A percentile compares a stretch with the other conserved stretches of the same genome.
These are phyloP conservation scores for Myanophis thanlyinensis DNA, from an alignment of 2,113 vertebrate species.

Conservation along the genomic window DNA sequence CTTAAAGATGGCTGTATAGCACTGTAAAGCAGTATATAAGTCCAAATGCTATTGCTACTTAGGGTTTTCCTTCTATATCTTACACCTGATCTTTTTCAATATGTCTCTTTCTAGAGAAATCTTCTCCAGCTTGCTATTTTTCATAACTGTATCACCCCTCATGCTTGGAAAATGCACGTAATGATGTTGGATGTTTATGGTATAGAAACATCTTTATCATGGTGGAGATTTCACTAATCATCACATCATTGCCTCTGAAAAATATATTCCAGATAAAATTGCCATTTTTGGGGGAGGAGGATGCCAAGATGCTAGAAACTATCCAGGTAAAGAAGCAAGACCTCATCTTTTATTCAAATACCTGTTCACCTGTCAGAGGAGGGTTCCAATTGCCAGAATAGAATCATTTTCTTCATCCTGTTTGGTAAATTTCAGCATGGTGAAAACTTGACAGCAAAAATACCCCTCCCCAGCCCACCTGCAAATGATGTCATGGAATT, in stretches of 20 bases:
- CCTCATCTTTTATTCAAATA: slow-evolving; percentile 28
- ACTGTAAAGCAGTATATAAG: no score
- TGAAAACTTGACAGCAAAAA: slow-evolving; percentile 38
- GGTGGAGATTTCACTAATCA: neutral
- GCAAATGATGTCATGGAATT: slow-evolving; percentile 72
- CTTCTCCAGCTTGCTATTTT: neutral
- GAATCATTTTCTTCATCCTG: neutral
- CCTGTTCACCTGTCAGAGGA: slow-evolving; percentile 10
- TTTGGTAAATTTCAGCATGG: slow-evolving; percentile 16
- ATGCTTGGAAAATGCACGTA: neutral
- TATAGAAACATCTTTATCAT: neutral
- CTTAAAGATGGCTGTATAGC: no score
- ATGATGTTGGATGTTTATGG: neutral
- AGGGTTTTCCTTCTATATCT: neutral
- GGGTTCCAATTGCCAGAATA: slow-evolving; percentile 10
- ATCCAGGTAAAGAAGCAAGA: slow-evolving; percentile 15
- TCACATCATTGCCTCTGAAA: neutral
- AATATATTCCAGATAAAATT: neutral
- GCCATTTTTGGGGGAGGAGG: neutral
- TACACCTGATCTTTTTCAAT: neutral
- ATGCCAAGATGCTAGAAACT: slow-evolving; percentile 10
- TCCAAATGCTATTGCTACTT: no score
- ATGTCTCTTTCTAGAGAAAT: neutral
- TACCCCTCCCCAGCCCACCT: slow-evolving; percentile 64
- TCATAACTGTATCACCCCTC: no score